These are phyloP conservation scores for Halocynthia roretzi DNA, from an alignment of 23 tunicate species.

Conservation along the genomic window DNA sequence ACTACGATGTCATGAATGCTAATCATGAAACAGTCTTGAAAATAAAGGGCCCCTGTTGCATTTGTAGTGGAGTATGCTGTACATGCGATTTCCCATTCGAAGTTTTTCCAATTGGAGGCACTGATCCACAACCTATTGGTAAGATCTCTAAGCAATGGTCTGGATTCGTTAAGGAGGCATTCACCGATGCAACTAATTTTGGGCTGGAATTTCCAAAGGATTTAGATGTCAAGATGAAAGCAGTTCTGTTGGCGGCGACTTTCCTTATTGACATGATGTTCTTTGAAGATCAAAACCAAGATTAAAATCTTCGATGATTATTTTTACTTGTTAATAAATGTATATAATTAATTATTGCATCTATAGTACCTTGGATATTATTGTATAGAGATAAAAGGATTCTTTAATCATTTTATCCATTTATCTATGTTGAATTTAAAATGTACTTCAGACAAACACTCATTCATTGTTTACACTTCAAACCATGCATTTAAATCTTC, in stretches of 20 bases:
- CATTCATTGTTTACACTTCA: too few species aligned
- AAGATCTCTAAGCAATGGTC: constrained; percentile 52
- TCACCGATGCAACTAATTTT: constrained; percentile 87
- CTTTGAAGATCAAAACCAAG: not conserved
- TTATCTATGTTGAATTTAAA: too few species aligned
- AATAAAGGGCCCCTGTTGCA: constrained; percentile 89
- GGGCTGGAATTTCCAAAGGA: constrained; percentile 50
- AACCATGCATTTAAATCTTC: too few species aligned
- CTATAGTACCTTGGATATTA: too few species aligned
- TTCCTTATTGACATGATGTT: constrained; percentile 57
- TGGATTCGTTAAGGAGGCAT: constrained; percentile 63
- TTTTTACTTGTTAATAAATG: too few species aligned
- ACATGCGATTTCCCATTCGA: constrained; percentile 87
- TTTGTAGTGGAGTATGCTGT: constrained; percentile 89
- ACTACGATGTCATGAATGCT: constrained; percentile 49
- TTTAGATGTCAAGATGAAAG: constrained; percentile 82
- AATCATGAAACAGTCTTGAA: constrained; percentile 48
- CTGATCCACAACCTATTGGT: constrained; percentile 39
- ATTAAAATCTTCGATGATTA: too few species aligned
- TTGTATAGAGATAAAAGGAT: too few species aligned
- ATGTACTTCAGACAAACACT: too few species aligned
- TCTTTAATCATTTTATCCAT: too few species aligned
- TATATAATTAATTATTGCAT: too few species aligned
- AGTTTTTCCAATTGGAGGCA: constrained; percentile 69
- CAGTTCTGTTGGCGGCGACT: constrained; percentile 69